These are phyloP conservation scores for Solen grandis DNA, from an alignment of 1,140 invertebrate genomes.

Conservation along the genomic window DNA sequence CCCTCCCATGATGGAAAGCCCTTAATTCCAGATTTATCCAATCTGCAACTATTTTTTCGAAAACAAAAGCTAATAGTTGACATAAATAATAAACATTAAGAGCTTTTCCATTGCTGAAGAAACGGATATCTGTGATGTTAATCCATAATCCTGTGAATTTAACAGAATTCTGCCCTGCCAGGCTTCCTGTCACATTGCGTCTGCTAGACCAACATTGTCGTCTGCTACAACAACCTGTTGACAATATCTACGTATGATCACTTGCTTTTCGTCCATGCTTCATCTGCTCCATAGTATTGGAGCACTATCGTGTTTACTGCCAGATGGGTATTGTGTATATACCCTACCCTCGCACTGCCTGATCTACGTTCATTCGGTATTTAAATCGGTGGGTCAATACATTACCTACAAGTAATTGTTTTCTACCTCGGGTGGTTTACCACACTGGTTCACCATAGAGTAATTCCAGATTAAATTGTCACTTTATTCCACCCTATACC, in stretches of 20 bases:
- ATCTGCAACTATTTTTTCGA: slow-evolving; percentile 28
- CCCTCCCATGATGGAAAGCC: slow-evolving; percentile 42
- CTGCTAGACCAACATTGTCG: slow-evolving; percentile 25
- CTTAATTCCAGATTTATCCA: slow-evolving; percentile 26
- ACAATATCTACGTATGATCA: slow-evolving; percentile 42
- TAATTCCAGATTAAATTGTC: slow-evolving; percentile 38
- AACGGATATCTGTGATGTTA: neutral
- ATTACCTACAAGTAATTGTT: slow-evolving; percentile 33
- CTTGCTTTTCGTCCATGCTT: slow-evolving; percentile 34
- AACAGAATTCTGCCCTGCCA: slow-evolving; percentile 1
- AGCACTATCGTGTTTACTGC: slow-evolving; percentile 31
- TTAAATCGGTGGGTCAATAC: slow-evolving; percentile 16
- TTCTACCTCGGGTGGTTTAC: slow-evolving; percentile 27
- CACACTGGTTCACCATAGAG: neutral
- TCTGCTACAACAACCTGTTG: slow-evolving; percentile 37
- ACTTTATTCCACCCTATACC: slow-evolving; percentile 8
- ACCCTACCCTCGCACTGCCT: slow-evolving; percentile 6
- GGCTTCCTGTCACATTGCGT: neutral
- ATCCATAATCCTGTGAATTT: neutral
- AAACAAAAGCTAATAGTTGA: neutral
- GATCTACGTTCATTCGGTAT: slow-evolving; percentile 13
- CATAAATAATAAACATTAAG: neutral
- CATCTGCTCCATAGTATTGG: slow-evolving; percentile 28
- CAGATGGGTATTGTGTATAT: slow-evolving; percentile 6
- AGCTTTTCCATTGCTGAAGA: slow-evolving; percentile 13